Base-by-base conservation (phyloP, 2,888 invertebrate genomes). In the Ctenicera cuprea region DNA sequence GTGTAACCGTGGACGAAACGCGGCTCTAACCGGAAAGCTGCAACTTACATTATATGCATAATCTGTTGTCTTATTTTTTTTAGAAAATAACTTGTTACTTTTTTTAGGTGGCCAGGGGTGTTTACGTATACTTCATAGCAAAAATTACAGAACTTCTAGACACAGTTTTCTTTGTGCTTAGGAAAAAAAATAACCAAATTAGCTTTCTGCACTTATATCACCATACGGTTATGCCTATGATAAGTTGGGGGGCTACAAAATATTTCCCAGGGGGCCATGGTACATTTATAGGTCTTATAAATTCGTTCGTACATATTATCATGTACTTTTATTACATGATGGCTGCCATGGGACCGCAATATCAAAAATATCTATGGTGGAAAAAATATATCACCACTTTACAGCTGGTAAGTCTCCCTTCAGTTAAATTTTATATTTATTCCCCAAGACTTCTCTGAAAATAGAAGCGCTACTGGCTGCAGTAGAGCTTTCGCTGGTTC, bases 151-250 rank as follows among this genome's bases (percentile, higher is more conserved):
- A 97, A 85, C 91, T 97, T 3, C 89, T 97, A 63, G 97, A 97
- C 84, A 97, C 97, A 0, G 92, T 97, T 20, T 97, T 97, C 90
- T 98, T 98, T 87, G 95, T 97, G 16, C 89, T 97, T 81, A 90
- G 97, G 65, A 98, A 98, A 88, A 97, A 97, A 83, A 92, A 95
- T 78, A 91, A 92, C 7, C 97, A 98, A 88, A 93, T 97, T 63
- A 94, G 95, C 0, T 95, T 96, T 85, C 91, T 98, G 66, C 97
- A 98, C 83, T 90, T 97, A 81, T 97, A 97, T 84, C 98, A 98
- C 86, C 97, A 98, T 85, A 95, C 96, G 0, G 94, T 96, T 52
- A 98, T 98, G 97, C 97, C 97, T 0, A 91, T 96, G 90, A 93
- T 95, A 81, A 95, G 95, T 65, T 98, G 97, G 97, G 96, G 95